Percentiles rank a stretch among this genome's conserved stretches.
phyloP scores from a whole-genome alignment of 1,140 invertebrate genomes.

The Brachionus angularis region DNA sequence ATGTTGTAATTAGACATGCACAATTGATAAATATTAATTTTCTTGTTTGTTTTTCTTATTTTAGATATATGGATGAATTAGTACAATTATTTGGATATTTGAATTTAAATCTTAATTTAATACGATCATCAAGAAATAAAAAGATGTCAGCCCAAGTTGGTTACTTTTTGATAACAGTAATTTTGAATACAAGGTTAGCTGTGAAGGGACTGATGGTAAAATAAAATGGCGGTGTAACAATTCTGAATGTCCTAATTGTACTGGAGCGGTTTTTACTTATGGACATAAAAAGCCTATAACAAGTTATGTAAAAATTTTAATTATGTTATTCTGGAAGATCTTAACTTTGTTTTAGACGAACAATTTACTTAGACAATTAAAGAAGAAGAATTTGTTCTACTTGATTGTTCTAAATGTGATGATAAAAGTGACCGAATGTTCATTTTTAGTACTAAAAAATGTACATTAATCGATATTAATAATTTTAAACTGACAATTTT shows the following conservation, averaged over 20 bases:
- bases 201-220: too few relatives aligned
- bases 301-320: too few relatives aligned
- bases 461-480: not conserved
- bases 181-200: too few relatives aligned
- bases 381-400: not conserved
- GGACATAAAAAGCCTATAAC: not conserved
- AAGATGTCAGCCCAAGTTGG: too few relatives aligned
- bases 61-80: not conserved
- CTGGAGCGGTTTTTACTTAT: not conserved
- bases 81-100: not conserved
- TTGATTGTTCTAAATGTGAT: not conserved
- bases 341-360: too few relatives aligned
- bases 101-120: conserved; percentile 7
- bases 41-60: not conserved
- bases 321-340: too few relatives aligned
- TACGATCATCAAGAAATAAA: too few relatives aligned
- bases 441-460: too few relatives aligned
- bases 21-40: not conserved
- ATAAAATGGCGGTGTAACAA: too few relatives aligned
- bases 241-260: not conserved
- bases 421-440: too few relatives aligned
- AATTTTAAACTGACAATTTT: not conserved
- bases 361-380: too few relatives aligned
- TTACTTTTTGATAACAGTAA: too few relatives aligned
- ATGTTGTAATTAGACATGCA: not conserved